Percentiles rank a stretch among this genome's conserved stretches.
Evolutionary conservation across 2,888 invertebrate genomes (phyloP).

Genomic region (Xiphydria camelus): DNA sequence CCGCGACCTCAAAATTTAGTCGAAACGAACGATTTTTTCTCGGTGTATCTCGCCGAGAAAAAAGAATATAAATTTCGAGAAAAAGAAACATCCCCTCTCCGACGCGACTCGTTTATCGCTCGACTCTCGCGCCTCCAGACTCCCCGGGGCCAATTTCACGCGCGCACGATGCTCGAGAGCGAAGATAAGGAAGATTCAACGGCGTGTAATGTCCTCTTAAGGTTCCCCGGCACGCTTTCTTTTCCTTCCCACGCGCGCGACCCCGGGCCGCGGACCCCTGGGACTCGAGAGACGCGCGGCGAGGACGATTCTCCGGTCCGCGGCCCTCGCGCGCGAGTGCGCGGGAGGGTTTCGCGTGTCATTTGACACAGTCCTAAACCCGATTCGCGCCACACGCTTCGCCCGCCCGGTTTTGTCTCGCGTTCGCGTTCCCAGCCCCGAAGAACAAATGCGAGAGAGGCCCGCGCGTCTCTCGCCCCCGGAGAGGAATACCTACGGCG

Average conservation of each 20-base stretch:
- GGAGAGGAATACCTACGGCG: not conserved
- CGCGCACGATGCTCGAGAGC: too few relatives aligned
- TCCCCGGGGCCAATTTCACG: too few relatives aligned
- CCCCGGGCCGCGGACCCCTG: conserved; percentile 40
- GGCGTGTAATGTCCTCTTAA: conserved; percentile 41
- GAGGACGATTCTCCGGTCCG: not conserved
- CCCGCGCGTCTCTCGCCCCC: not conserved
- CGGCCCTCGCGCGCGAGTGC: not conserved
- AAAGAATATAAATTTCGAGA: too few relatives aligned
- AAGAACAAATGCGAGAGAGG: conserved; percentile 46
- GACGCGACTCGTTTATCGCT: too few relatives aligned
- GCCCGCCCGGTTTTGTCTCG: conserved; percentile 47
- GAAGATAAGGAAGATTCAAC: conserved; percentile 25
- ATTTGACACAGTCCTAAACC: conserved; percentile 57
- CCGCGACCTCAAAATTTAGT: too few relatives aligned
- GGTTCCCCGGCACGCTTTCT: conserved; percentile 36
- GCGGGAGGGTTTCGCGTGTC: conserved; percentile 37
- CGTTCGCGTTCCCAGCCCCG: conserved; percentile 44
- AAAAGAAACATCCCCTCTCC: too few relatives aligned
- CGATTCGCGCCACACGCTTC: conserved; percentile 50
- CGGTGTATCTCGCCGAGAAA: too few relatives aligned
- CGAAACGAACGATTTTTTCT: too few relatives aligned
- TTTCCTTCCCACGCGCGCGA: conserved; percentile 46
- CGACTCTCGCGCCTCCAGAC: too few relatives aligned
- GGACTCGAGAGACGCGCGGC: not conserved